These are phyloP conservation scores for Dendropsophus ebraccatus DNA, from an alignment of 2,113 vertebrate genomes.

Conservation along the genomic window DNA sequence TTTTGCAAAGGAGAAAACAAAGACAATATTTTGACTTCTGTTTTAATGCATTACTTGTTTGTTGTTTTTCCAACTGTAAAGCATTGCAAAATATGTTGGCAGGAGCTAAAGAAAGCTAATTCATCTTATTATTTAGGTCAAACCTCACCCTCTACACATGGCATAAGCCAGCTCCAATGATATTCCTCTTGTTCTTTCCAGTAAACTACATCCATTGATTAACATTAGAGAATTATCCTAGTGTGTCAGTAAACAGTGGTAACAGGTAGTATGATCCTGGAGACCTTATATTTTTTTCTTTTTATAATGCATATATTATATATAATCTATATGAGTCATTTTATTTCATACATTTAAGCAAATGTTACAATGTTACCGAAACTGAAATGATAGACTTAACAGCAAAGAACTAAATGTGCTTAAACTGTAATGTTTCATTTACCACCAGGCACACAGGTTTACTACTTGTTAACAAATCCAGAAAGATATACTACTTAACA, in stretches of 20 bases:
- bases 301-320: neutral
- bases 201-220: neutral
- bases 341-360: too few species aligned
- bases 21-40: too few species aligned
- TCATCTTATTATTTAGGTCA: neutral
- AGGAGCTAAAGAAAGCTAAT: neutral
- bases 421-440: neutral
- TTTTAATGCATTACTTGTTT: neutral
- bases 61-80: neutral
- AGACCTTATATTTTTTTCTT: neutral
- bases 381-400: too few species aligned
- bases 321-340: too few species aligned
- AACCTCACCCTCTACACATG: neutral
- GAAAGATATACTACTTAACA: neutral
- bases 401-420: neutral
- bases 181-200: neutral
- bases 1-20: too few species aligned
- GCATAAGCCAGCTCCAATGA: neutral
- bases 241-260: neutral
- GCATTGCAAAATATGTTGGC: neutral
- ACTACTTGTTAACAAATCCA: neutral
- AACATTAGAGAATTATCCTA: neutral
- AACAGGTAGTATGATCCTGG: neutral
- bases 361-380: too few species aligned
- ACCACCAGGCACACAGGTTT: neutral